A percentile compares a stretch with the other conserved stretches of the same genome.
These are phyloP conservation scores for Hyaena hyaena DNA, from an alignment of 2,113 vertebrate genomes.

Conservation along the genomic window DNA sequence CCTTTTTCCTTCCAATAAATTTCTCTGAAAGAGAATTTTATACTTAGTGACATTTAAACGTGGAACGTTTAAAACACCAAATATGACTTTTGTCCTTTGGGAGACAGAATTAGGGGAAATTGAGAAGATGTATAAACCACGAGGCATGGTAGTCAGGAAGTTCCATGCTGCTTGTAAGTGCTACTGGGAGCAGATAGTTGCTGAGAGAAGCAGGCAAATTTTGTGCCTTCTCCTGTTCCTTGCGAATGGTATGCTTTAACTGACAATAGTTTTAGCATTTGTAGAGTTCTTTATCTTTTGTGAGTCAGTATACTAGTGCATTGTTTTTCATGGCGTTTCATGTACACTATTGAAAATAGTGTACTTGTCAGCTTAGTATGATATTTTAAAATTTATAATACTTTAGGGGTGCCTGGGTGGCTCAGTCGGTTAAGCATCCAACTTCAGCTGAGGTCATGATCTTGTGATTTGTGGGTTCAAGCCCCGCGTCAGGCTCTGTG, in stretches of 20 bases:
- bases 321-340: slow-evolving; percentile 11
- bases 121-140: not conserved
- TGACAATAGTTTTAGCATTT: not conserved
- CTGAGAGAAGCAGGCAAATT: not conserved
- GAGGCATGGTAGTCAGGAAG: not conserved
- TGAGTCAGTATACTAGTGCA: not conserved
- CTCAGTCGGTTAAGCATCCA: too few relatives aligned
- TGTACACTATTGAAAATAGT: not conserved
- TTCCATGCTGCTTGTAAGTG: not conserved
- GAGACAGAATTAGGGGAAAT: not conserved
- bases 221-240: not conserved
- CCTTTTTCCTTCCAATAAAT: not conserved
- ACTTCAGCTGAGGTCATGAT: too few relatives aligned
- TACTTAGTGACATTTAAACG: not conserved
- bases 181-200: not conserved
- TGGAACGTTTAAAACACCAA: not conserved
- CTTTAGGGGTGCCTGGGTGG: too few relatives aligned
- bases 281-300: not conserved
- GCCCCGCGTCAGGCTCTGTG: too few relatives aligned
- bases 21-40: slow-evolving; percentile 48
- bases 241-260: not conserved
- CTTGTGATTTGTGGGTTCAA: too few relatives aligned
- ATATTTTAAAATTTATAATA: not conserved
- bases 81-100: not conserved
- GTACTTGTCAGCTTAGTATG: not conserved